phyloP scores from a whole-genome alignment of 2,113 vertebrate species.

The Isurus oxyrinchus region DNA sequence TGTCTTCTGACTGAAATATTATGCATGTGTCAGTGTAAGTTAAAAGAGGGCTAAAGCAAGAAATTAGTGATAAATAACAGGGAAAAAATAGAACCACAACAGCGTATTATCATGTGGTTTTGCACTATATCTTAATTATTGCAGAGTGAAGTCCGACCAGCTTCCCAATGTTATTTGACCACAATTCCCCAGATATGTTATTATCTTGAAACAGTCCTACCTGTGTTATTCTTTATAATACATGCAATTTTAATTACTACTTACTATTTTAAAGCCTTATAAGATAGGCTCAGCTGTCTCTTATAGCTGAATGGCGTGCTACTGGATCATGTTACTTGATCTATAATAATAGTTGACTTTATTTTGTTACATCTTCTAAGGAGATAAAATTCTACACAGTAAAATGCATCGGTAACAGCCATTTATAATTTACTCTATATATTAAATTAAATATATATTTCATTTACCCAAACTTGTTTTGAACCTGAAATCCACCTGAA shows the following conservation, averaged over 20 bases:
- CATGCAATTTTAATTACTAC: background rate
- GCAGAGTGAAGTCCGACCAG: background rate
- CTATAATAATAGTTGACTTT: background rate
- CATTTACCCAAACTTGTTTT: background rate
- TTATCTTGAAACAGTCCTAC: background rate
- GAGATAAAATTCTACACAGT: background rate
- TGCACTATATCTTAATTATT: background rate
- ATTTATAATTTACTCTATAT: background rate
- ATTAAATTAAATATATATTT: background rate
- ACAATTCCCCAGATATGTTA: background rate
- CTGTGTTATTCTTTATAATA: constrained; percentile 23
- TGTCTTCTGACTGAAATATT: background rate
- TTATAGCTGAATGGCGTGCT: background rate
- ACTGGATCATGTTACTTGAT: background rate
- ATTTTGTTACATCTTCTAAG: background rate
- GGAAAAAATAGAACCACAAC: background rate
- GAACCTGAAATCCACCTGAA: background rate
- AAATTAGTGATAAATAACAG: background rate
- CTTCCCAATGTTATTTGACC: background rate
- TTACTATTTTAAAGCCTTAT: background rate
- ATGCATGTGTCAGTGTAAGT: background rate
- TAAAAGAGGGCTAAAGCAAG: background rate
- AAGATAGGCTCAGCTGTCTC: background rate
- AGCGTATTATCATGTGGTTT: background rate
- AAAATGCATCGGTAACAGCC: background rate